Base-by-base conservation (phyloP, 2,888 invertebrate genomes). In the Drosophila subquinaria region DNA sequence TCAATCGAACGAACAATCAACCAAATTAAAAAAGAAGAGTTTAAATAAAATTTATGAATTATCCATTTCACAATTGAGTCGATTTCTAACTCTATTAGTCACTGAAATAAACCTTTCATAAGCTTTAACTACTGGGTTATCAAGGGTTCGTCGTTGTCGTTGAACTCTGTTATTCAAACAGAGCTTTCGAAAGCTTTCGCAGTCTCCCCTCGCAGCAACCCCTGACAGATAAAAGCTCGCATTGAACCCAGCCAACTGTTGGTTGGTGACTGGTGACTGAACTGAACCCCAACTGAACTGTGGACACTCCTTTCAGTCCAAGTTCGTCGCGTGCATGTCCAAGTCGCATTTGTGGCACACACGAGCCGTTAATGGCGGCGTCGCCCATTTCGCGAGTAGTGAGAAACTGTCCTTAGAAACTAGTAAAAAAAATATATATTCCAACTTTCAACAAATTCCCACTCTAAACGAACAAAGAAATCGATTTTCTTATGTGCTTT, bases 261-360 rank as follows among this genome's bases (percentile, higher is more conserved):
- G 56, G 56, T 55, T 61, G 59, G 3, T 20, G 20, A 20, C 60
- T 36, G 27, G 27, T 5, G 8, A 1, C n/a, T 9, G 57, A 27
- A 27, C 27, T 27, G 27, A 30, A 30, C 69, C 57, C 36, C 0
- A 3, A 2, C n/a, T 9, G 57, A 27, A 27, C 27, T 27, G 27
- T 5, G 57, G 74, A 69, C 89, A 85, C 89, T 85, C 84, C 84
- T 86, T 87, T 88, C 84, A 84, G 84, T 88, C 27, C 55, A 60
- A 69, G 64, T 78, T 75, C 43, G 81, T 76, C 70, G 87, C 81
- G 76, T 85, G 87, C 89, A 73, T 88, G 87, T 79, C 81, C 69
- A 69, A 64, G 72, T 81, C 84, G 84, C 70, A 86, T 88, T 72
- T 78, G 79, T 70, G 70, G 51, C 6, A n/a, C 30, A 42, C 45